These are phyloP conservation scores for Chloebia gouldiae DNA, from an alignment of 2,113 vertebrate genomes.

Conservation along the genomic window DNA sequence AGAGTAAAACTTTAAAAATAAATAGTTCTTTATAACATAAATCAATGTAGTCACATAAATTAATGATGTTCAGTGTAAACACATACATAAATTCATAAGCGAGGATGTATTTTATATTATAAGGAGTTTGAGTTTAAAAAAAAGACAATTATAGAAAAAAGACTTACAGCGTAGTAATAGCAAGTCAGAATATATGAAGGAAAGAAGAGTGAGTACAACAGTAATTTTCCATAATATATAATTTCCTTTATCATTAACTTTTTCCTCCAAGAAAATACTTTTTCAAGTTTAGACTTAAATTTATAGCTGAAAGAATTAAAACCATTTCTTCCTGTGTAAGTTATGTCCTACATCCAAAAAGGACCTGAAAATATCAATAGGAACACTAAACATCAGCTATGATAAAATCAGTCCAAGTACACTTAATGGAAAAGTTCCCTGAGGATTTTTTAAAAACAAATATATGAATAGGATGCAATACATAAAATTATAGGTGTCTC, in stretches of 20 bases:
- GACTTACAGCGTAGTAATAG: neutral
- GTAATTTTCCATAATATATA: neutral
- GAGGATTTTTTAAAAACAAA: neutral
- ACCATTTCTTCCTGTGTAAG: neutral
- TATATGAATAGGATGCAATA: neutral
- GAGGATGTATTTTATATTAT: neutral
- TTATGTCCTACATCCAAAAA: neutral
- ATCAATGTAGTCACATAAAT: neutral
- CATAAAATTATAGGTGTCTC: neutral
- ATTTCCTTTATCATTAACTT: neutral
- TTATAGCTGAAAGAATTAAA: neutral
- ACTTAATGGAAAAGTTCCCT: neutral
- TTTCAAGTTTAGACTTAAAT: neutral
- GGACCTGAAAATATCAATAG: neutral
- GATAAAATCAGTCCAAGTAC: neutral
- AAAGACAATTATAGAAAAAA: neutral
- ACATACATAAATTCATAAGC: neutral
- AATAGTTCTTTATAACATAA: neutral
- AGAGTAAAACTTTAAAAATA: neutral
- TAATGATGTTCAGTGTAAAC: neutral
- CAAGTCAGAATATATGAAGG: neutral
- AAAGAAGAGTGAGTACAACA: neutral
- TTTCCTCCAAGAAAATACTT: neutral
- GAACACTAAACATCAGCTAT: neutral
- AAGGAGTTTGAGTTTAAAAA: neutral